Evolutionary conservation across 2,888 invertebrate species (phyloP).

Genomic region (Campoletis raptor): DNA sequence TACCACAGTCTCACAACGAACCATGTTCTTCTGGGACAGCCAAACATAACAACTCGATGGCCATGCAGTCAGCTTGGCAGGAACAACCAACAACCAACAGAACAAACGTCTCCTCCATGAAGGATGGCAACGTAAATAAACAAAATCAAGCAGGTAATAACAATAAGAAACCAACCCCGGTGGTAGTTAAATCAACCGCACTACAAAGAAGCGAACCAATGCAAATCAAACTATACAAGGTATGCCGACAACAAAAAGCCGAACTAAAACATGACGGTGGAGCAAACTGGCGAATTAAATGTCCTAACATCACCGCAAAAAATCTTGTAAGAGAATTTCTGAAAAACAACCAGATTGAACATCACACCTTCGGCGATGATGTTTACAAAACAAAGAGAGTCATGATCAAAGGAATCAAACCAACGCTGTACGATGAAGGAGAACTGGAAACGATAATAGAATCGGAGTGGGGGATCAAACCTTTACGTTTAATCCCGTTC

Average conservation of each 20-base stretch:
- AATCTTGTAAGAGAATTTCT: constrained; percentile 3
- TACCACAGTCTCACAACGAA: too few relatives aligned
- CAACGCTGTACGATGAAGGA: constrained; percentile 10
- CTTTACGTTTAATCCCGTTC: constrained; percentile 4
- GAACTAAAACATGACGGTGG: constrained; percentile 42
- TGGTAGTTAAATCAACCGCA: constrained; percentile 30
- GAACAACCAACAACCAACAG: too few relatives aligned
- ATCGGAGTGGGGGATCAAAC: constrained; percentile 24
- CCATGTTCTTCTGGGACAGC: too few relatives aligned
- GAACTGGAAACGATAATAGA: constrained; percentile 30
- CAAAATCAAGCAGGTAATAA: constrained; percentile 1
- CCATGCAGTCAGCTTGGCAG: too few relatives aligned
- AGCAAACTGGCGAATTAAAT: constrained; percentile 39
- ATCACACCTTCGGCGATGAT: constrained; percentile 28
- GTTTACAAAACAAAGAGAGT: constrained; percentile 19
- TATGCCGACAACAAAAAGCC: constrained; percentile 31
- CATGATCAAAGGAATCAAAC: constrained; percentile 34
- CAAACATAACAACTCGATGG: too few relatives aligned
- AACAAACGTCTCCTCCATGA: neutral
- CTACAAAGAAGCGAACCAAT: constrained; percentile 20
- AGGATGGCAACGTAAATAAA: constrained; percentile 9
- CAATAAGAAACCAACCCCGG: constrained; percentile 35
- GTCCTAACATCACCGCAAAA: neutral
- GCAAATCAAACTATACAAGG: constrained; percentile 23
- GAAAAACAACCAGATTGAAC: constrained; percentile 24